phyloP scores from a whole-genome alignment of 2,113 vertebrate genomes.

The Plotosus lineatus region DNA sequence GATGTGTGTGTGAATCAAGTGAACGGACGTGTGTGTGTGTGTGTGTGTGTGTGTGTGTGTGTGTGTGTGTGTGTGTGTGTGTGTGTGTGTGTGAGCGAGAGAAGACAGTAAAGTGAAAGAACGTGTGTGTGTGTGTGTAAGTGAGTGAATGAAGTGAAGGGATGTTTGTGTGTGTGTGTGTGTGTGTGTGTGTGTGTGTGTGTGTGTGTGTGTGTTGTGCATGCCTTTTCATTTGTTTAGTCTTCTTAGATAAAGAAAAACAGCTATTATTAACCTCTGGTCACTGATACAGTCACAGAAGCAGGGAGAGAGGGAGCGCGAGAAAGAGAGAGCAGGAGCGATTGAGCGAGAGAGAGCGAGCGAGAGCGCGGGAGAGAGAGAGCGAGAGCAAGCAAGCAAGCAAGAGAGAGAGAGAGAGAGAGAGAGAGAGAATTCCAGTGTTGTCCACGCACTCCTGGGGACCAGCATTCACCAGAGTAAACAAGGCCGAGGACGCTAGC shows the following conservation, averaged over 20 bases:
- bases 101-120: too few relatives aligned
- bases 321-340: too few relatives aligned
- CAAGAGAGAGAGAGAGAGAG: background rate
- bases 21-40: conserved; percentile 6
- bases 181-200: conserved; percentile 3
- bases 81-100: conserved; percentile 8
- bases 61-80: conserved; percentile 2
- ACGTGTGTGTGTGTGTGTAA: conserved; percentile 4
- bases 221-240: conserved; percentile 31
- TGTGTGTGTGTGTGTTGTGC: conserved; percentile 14
- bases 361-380: background rate
- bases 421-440: conserved; percentile 18
- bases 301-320: background rate
- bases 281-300: conserved; percentile 20
- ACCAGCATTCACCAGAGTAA: conserved; percentile 4
- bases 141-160: too few relatives aligned
- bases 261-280: conserved; percentile 43
- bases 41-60: conserved; percentile 7
- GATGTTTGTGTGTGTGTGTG: conserved; percentile 4
- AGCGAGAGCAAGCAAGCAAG: too few relatives aligned
- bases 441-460: background rate
- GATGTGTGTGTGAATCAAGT: background rate
- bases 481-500: background rate
- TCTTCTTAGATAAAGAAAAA: conserved; percentile 37
- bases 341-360: background rate